A percentile compares a stretch with the other conserved stretches of the same genome.
phyloP scores from a whole-genome alignment of 2,888 invertebrate genomes.

The Callinectes sapidus region DNA sequence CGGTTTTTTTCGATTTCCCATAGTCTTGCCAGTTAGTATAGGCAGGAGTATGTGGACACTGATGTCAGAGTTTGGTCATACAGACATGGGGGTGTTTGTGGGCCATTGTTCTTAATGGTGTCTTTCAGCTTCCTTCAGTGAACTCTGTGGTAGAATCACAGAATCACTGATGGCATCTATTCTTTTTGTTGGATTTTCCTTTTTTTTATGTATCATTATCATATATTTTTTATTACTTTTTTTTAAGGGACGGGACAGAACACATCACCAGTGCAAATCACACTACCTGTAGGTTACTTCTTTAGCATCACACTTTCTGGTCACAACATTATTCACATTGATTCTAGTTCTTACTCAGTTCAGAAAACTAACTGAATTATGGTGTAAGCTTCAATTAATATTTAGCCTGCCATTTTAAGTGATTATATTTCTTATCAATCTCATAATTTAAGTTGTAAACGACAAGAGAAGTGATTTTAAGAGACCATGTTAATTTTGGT shows the following conservation, averaged over 20 bases:
- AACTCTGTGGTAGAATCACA: not conserved
- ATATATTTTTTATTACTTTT: not conserved
- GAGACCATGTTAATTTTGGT: conserved; percentile 63
- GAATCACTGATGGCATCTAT: not conserved
- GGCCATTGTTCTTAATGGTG: not conserved
- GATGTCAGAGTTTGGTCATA: conserved; percentile 5
- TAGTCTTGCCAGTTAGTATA: not conserved
- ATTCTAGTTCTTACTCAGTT: not conserved
- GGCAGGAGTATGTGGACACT: conserved; percentile 12
- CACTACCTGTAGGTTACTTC: not conserved
- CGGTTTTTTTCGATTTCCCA: not conserved
- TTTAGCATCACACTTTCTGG: conserved; percentile 1
- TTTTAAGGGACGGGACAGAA: not conserved
- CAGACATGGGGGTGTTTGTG: not conserved
- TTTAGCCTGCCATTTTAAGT: conserved; percentile 6
- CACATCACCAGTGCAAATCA: conserved; percentile 6
- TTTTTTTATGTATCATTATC: not conserved
- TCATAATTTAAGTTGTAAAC: conserved; percentile 18
- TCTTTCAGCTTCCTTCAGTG: not conserved
- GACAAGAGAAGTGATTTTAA: conserved; percentile 35
- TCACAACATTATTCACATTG: not conserved
- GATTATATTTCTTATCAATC: conserved; percentile 17
- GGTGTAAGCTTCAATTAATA: conserved; percentile 40
- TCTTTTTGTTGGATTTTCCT: not conserved
- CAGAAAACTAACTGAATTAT: conserved; percentile 24